These are phyloP conservation scores for Cepaea hortensis DNA, from an alignment of 2,888 invertebrate species.

Conservation along the genomic window DNA sequence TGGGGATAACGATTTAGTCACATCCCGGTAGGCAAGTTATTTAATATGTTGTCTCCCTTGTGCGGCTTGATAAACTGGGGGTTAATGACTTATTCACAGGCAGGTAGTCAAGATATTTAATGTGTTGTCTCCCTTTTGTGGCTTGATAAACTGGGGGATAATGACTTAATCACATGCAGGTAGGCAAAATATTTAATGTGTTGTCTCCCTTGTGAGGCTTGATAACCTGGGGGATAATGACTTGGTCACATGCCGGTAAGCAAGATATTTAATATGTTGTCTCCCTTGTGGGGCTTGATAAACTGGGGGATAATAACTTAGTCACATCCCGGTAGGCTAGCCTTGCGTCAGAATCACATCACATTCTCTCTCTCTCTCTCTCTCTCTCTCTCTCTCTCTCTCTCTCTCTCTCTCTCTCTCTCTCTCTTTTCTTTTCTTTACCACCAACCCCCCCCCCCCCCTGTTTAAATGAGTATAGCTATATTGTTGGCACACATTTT, in stretches of 20 bases:
- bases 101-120: no score
- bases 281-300: no score
- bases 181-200: not conserved
- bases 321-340: not conserved
- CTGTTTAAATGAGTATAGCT: not conserved
- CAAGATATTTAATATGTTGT: no score
- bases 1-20: no score
- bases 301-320: not conserved
- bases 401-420: not conserved
- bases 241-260: no score
- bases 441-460: not conserved
- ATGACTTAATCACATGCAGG: not conserved
- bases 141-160: not conserved
- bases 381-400: not conserved
- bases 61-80: no score
- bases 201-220: no score
- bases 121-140: no score
- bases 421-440: not conserved
- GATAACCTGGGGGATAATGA: no score
- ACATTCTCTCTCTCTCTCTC: not conserved
- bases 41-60: no score
- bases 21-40: not conserved
- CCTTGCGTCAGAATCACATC: not conserved
- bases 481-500: no score
- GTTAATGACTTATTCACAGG: no score